Base-by-base conservation (phyloP, 2,797 vertebrate species). In the Artibeus jamaicensis region DNA sequence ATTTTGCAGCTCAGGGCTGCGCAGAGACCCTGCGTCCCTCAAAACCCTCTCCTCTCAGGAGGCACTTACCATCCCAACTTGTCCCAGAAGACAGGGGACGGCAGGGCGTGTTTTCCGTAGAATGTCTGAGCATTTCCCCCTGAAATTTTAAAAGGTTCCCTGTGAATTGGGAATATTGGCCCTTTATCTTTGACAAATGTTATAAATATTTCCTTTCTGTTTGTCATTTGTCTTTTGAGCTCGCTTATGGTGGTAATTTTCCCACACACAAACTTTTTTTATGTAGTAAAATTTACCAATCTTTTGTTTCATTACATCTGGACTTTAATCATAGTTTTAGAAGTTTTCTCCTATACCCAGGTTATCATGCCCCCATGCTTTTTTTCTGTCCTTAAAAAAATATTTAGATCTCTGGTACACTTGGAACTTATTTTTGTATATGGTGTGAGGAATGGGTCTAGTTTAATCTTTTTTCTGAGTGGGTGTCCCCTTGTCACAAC, bases 351-450 rank as follows among this genome's bases (percentile, higher is more conserved):
- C 26, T 44, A 19, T 26, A 42, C 37, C 39, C 21, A 53, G 29
- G 8, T 68, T 82, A 76, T 68, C 12, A 46, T 73, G 21, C 9
- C 9, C 5, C 5, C 29, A 29, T 34, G 5, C 19, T 55, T 79
- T 84, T 26, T 26, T 83, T 53, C 42, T 57, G 19, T 14, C 62
- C 91, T 83, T 77, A 53, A 48, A 65, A 32, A 34, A n/a, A 6
- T 48, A 73, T 77, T 46, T 83, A 76, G 42, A 70, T 70, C 42
- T 82, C 12, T 82, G 68, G 59, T 83, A 62, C 22, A 76, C 91
- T 82, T 91, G 24, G 62, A 77, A 9, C 83, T 91, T 90, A 62
- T 86, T 76, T 50, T 34, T 42, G n/a, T 68, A n/a, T 77, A 19
- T 46, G 70, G 12, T 77, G 37, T 77, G 37, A 83, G 37, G 19